A percentile compares a stretch with the other conserved stretches of the same genome.
Conservation (phyloP, 2,888 invertebrate genomes). For the Rhyacophila evoluta region DNA sequence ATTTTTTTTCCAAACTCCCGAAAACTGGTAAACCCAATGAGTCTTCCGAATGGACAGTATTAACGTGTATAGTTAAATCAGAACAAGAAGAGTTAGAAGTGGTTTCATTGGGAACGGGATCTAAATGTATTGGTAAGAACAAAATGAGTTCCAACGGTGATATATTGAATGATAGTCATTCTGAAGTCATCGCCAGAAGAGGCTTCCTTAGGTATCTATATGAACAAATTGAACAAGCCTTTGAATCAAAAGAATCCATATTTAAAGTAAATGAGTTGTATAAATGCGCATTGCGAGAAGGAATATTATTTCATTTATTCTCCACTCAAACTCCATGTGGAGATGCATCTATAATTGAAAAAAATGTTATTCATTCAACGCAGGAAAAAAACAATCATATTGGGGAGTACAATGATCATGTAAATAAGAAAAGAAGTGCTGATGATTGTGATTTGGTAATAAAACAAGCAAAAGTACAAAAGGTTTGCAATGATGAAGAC, state of each 20-base stretch:
- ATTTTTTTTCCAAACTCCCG: conserved; percentile 73
- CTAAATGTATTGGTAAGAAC: conserved; percentile 87
- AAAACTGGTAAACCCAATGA: conserved; percentile 84
- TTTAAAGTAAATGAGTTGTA: conserved; percentile 58
- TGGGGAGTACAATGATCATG: background rate
- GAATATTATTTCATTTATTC: conserved; percentile 83
- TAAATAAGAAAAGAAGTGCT: background rate
- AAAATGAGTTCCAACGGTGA: conserved; percentile 76
- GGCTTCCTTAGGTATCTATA: conserved; percentile 84
- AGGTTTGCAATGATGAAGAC: conserved; percentile 57
- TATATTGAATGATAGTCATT: conserved; percentile 90
- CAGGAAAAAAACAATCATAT: conserved; percentile 56
- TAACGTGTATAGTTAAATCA: conserved; percentile 77
- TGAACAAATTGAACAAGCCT: conserved; percentile 68
- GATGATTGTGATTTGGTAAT: background rate
- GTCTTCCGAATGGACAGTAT: conserved; percentile 83
- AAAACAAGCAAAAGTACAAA: conserved; percentile 51
- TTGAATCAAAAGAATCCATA: conserved; percentile 61
- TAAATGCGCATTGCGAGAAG: conserved; percentile 69
- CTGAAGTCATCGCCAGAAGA: conserved; percentile 88
- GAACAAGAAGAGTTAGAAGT: conserved; percentile 66
- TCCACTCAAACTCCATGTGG: conserved; percentile 93
- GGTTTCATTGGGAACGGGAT: conserved; percentile 89
- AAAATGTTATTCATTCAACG: conserved; percentile 27
- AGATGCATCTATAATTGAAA: conserved; percentile 85